Evolutionary conservation across 1,140 invertebrate genomes (phyloP), one percentile per base, ranked within the genome.

Genomic region (Popillia japonica): DNA sequence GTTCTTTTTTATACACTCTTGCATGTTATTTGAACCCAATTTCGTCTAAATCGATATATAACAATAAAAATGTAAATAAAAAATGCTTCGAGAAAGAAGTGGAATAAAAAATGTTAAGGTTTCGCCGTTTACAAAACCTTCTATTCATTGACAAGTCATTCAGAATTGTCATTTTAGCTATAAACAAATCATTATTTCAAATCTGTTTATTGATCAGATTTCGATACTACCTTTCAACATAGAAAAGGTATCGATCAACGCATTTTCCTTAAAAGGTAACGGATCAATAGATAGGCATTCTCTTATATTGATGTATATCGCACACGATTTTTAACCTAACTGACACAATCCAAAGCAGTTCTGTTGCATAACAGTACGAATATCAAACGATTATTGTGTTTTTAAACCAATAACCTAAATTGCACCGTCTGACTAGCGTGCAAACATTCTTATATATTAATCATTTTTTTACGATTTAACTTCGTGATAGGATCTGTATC

Each of bases 401-500:
- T 68, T 68, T 68, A 68, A 68, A 68, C 61, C 61, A 68, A 68
- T 68, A 68, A 68, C 61, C 61, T 68, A 68, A 68, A 68, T 68
- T 68, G 22, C 61, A 68, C 11, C 8, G 61, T 2, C 61, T 27
- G 27, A 68, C 61, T 68, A 34, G 61, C 61, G 61, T 68, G 61
- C 61, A 68, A 68, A 68, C 61, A 68, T 68, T 68, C 61, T 68
- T 68, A 68, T 68, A 68, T 68, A 68, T 68, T 68, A 68, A 68
- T 68, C 20, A 64, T 64, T 68, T 68, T 68, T 68, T 68, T 10
- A 68, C 7, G 17, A 68, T 34, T 8, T 68, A 68, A 68, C 61
- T 27, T 68, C 61, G 61, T 68, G 61, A 68, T 68, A 68, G 61
- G 61, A 68, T 68, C 61, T 68, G 61, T 68, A 55, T 55, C 48